Percentiles rank a stretch among this genome's conserved stretches.
Evolutionary conservation across 1,140 invertebrate genomes (phyloP).

Genomic region (Meteorus sp.): DNA sequence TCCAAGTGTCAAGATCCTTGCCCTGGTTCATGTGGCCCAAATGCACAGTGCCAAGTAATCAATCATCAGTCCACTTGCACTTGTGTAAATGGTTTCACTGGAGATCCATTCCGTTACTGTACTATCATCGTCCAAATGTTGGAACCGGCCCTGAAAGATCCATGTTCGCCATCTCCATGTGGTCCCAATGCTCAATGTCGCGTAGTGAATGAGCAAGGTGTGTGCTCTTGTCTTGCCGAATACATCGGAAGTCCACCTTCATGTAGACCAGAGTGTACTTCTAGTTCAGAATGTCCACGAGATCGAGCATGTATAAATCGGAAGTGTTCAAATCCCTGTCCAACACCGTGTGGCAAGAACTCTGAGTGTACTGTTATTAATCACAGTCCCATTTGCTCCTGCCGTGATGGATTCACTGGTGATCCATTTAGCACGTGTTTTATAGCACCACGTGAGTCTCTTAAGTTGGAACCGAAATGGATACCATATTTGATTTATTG

Average conservation of each 20-base stretch:
- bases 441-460: conserved; percentile 19
- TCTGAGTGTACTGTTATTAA: conserved; percentile 66
- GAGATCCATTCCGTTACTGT: conserved; percentile 60
- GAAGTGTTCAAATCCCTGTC: conserved; percentile 72
- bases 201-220: conserved; percentile 64
- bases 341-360: conserved; percentile 67
- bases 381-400: conserved; percentile 68
- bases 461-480: background rate
- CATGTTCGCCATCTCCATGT: conserved; percentile 61
- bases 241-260: conserved; percentile 70
- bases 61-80: conserved; percentile 59
- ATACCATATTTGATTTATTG: background rate
- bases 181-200: conserved; percentile 69
- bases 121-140: conserved; percentile 28
- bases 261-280: conserved; percentile 70
- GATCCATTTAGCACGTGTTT: conserved; percentile 57
- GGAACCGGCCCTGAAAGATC: conserved; percentile 36
- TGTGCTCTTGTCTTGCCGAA: conserved; percentile 70
- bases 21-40: conserved; percentile 59
- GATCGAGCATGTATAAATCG: conserved; percentile 69
- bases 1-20: conserved; percentile 62
- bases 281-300: conserved; percentile 66
- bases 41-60: conserved; percentile 60
- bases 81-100: conserved; percentile 57
- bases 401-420: conserved; percentile 62